These are phyloP conservation scores for Platysternon megacephalum DNA, from an alignment of 2,113 vertebrate species.

Conservation along the genomic window DNA sequence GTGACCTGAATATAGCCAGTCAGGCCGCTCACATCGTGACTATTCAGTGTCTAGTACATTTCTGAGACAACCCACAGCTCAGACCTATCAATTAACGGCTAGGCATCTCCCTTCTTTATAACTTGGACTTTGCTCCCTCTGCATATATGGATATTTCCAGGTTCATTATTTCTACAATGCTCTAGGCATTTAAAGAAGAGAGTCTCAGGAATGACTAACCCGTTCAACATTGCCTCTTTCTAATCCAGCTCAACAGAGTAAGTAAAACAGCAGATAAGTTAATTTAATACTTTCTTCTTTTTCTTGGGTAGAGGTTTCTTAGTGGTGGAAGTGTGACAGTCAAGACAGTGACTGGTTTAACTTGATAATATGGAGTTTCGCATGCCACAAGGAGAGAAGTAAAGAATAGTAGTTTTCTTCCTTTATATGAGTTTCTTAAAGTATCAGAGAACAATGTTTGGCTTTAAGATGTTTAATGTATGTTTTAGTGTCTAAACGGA, in stretches of 20 bases:
- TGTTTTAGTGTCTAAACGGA: not conserved
- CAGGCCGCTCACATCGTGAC: not conserved
- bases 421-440: accelerated
- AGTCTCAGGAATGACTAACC: not conserved
- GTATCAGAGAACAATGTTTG: accelerated
- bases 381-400: accelerated
- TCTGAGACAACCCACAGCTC: not conserved
- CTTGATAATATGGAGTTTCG: accelerated
- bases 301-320: not conserved
- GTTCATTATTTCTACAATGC: not conserved
- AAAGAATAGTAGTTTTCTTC: accelerated
- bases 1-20: not conserved
- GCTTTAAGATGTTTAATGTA: accelerated
- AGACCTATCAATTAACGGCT: too few species aligned
- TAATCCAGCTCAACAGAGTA: conserved; percentile 39
- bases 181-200: conserved; percentile 8
- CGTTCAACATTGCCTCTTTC: not conserved
- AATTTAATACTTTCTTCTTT: accelerated
- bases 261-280: not conserved
- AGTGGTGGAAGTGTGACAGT: accelerated
- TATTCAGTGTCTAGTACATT: not conserved
- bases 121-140: conserved; percentile 68
- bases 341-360: accelerated
- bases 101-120: not conserved
- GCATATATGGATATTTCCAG: not conserved